Evolutionary conservation across 2,113 vertebrate species (phyloP).

Genomic region (Cepphus grylle): DNA sequence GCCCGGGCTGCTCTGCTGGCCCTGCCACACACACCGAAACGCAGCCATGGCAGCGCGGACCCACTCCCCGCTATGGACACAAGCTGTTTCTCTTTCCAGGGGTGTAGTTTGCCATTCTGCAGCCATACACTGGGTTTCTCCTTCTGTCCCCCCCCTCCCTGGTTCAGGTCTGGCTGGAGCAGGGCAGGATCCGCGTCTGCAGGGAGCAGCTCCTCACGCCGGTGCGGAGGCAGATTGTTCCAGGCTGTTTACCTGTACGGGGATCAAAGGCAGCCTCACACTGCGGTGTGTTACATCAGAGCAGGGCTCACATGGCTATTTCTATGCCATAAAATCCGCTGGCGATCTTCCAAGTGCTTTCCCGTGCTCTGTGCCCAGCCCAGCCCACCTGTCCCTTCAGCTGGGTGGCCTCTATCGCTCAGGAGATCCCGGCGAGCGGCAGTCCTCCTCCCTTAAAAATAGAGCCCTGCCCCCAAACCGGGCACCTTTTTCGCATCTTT

Average conservation of each 20-base stretch:
- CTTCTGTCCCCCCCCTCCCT: background rate
- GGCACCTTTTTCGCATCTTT: background rate
- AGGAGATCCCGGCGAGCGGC: accelerated
- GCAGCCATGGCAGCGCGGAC: accelerated
- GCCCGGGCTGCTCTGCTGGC: background rate
- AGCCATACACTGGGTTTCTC: background rate
- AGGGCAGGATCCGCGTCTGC: background rate
- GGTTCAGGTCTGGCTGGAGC: background rate
- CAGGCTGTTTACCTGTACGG: accelerated
- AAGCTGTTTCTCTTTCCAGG: accelerated
- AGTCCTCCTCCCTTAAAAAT: background rate
- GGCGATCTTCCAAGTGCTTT: background rate
- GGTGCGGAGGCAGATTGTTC: background rate
- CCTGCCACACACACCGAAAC: accelerated
- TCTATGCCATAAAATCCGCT: background rate
- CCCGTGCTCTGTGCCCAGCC: background rate
- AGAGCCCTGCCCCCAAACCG: background rate
- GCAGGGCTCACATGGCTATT: background rate
- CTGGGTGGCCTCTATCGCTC: background rate
- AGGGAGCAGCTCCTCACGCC: background rate
- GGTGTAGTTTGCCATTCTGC: background rate
- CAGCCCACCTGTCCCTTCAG: background rate
- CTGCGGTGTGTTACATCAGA: background rate
- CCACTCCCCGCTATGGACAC: accelerated
- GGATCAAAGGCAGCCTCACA: constrained; percentile 46